phyloP scores from a whole-genome alignment of 1,140 invertebrate genomes.

The Teleogryllus occipitalis region DNA sequence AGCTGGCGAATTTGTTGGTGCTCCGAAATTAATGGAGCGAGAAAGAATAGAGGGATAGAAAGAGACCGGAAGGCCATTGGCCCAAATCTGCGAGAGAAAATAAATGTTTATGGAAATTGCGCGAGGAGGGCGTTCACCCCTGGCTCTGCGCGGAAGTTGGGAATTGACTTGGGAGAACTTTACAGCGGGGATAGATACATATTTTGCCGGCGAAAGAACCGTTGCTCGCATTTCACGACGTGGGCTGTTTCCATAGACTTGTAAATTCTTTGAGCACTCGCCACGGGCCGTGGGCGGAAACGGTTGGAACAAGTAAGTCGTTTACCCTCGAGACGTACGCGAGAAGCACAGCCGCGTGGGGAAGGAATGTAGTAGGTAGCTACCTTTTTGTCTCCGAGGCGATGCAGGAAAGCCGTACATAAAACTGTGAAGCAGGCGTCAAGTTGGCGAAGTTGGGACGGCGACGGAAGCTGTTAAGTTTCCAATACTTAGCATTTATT shows the following conservation, averaged over 20 bases:
- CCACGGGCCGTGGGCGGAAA: no score
- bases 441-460: no score
- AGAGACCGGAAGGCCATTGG: not conserved
- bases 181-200: not conserved
- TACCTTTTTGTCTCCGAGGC: no score
- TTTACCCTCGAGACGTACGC: no score
- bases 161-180: not conserved
- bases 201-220: not conserved
- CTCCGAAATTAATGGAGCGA: not conserved
- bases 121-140: not conserved
- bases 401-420: no score
- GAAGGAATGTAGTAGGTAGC: no score
- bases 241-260: not conserved
- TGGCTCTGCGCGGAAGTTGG: no score
- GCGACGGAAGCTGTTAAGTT: no score
- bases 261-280: not conserved
- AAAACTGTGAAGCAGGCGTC: no score
- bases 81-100: not conserved
- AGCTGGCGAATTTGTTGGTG: not conserved
- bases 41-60: not conserved
- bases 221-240: not conserved
- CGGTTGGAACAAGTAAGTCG: no score
- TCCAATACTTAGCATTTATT: no score
- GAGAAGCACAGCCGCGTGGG: no score
- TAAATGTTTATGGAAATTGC: constrained; percentile 2